A percentile compares a stretch with the other conserved stretches of the same genome.
Conservation (phyloP, 2,113 vertebrate species). For the Sorex araneus region DNA sequence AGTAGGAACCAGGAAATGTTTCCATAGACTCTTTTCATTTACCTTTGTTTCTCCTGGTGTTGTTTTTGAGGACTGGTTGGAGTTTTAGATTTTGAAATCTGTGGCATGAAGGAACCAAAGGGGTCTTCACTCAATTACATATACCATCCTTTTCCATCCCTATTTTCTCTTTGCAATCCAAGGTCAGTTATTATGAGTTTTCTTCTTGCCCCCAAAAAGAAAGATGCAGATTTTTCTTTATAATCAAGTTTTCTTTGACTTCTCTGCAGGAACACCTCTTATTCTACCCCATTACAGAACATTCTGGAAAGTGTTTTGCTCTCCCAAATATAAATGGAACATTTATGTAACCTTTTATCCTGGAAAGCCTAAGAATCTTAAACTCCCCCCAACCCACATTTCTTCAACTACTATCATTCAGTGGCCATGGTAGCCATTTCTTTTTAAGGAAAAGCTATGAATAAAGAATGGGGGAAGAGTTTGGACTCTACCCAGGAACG, state of each 20-base stretch:
- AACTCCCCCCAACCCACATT: slow-evolving; percentile 17
- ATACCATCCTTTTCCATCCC: neutral
- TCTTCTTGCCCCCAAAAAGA: neutral
- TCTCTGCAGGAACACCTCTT: neutral
- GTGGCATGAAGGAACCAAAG: slow-evolving; percentile 67
- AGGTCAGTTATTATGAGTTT: no score
- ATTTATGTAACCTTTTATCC: slow-evolving; percentile 38
- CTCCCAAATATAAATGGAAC: slow-evolving; percentile 32
- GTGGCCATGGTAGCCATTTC: slow-evolving; percentile 81
- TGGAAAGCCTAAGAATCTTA: slow-evolving; percentile 17
- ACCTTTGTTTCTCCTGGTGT: slow-evolving; percentile 61
- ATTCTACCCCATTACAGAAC: neutral
- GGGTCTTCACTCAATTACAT: neutral
- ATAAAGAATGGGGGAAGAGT: slow-evolving; percentile 58
- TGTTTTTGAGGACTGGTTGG: slow-evolving; percentile 69
- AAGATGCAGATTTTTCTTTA: slow-evolving; percentile 9
- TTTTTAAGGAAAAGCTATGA: slow-evolving; percentile 78
- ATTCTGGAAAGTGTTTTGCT: neutral
- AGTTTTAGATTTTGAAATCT: slow-evolving; percentile 67
- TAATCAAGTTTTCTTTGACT: neutral
- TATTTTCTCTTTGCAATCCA: neutral
- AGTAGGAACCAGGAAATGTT: slow-evolving; percentile 60
- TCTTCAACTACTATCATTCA: slow-evolving; percentile 71
- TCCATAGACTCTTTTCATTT: slow-evolving; percentile 34
- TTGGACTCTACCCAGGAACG: slow-evolving; percentile 87